Conservation (phyloP, 2,888 invertebrate species). For the Rotaria magnacalcarata region DNA sequence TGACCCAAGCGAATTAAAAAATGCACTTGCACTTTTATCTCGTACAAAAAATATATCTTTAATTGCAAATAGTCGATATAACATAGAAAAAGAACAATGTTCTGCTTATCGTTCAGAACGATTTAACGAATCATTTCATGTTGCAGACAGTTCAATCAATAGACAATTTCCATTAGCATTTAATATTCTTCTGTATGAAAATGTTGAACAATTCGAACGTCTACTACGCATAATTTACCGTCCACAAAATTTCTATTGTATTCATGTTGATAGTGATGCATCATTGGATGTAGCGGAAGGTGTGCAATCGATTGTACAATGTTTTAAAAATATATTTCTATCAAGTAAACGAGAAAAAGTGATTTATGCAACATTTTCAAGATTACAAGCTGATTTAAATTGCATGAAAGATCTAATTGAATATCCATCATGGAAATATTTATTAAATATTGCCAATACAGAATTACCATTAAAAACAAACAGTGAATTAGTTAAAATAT, state of each 20-base stretch:
- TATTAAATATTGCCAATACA: slow-evolving; percentile 56
- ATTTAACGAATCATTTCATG: slow-evolving; percentile 49
- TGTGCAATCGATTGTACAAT: slow-evolving; percentile 49
- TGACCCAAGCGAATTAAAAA: neutral
- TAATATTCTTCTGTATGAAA: slow-evolving; percentile 52
- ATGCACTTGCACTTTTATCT: neutral
- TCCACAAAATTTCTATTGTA: slow-evolving; percentile 56
- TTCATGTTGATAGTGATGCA: slow-evolving; percentile 54
- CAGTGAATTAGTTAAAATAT: slow-evolving; percentile 55
- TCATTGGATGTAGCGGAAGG: slow-evolving; percentile 48
- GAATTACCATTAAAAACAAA: slow-evolving; percentile 57
- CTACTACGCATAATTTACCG: slow-evolving; percentile 54
- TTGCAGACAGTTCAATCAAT: slow-evolving; percentile 48
- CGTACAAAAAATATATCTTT: neutral
- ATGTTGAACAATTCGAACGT: slow-evolving; percentile 53
- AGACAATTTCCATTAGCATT: slow-evolving; percentile 53
- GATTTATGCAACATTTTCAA: slow-evolving; percentile 54
- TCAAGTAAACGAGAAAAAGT: slow-evolving; percentile 53
- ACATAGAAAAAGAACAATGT: neutral
- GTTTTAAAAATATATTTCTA: slow-evolving; percentile 56
- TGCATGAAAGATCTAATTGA: slow-evolving; percentile 55
- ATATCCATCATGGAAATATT: slow-evolving; percentile 53
- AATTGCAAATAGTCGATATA: neutral
- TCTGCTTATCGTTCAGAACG: neutral
- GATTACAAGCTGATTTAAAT: slow-evolving; percentile 56